phyloP scores from a whole-genome alignment of 2,113 vertebrate species.

The Amphilophus citrinellus region DNA sequence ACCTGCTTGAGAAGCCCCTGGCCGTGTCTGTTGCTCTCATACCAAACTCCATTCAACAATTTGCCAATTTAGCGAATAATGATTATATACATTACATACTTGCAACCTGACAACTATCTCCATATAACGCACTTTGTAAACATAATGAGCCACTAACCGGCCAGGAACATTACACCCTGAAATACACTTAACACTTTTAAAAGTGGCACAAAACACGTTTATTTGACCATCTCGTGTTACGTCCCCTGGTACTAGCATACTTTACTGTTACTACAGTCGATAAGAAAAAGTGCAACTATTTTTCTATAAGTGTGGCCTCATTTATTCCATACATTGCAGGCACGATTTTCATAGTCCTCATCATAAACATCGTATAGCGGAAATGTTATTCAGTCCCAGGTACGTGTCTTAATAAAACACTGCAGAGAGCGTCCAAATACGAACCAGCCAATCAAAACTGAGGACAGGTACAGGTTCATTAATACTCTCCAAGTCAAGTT shows the following conservation, averaged over 20 bases:
- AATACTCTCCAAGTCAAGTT: background rate
- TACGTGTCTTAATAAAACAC: background rate
- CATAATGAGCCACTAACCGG: background rate
- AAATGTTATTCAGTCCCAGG: background rate
- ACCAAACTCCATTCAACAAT: background rate
- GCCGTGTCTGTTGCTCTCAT: background rate
- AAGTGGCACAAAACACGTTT: background rate
- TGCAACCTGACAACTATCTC: background rate
- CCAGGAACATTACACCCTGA: background rate
- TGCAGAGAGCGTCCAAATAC: background rate
- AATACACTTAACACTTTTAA: background rate
- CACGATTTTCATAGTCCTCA: slow-evolving; percentile 1
- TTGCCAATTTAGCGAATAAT: background rate
- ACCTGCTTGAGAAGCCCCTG: background rate
- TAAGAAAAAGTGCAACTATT: background rate
- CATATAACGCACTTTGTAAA: background rate
- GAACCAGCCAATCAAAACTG: background rate
- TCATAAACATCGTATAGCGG: background rate
- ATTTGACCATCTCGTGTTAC: background rate
- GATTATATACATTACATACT: background rate
- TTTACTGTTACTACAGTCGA: background rate
- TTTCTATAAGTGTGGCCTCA: background rate
- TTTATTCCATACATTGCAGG: background rate
- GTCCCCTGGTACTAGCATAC: background rate
- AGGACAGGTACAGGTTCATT: background rate